phyloP scores from a whole-genome alignment of 2,113 vertebrate species.

The Oreamnos americanus region DNA sequence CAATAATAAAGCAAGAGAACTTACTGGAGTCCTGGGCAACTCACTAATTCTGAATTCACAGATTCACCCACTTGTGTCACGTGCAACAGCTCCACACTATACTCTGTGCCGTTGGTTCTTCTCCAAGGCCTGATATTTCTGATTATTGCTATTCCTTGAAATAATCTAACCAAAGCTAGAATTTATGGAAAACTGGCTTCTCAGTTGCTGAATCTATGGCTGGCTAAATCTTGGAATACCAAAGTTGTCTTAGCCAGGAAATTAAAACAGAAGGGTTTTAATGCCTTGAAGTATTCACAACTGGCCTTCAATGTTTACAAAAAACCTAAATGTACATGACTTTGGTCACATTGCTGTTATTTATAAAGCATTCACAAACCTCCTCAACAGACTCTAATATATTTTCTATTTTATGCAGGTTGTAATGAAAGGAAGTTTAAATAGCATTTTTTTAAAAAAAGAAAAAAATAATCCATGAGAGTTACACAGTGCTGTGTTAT shows the following conservation, averaged over 20 bases:
- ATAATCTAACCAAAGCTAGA: background rate
- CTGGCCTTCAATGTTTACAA: background rate
- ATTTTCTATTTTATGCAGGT: constrained; percentile 12
- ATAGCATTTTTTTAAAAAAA: background rate
- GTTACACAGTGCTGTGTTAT: background rate
- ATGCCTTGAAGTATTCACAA: background rate
- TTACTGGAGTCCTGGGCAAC: background rate
- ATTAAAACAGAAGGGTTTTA: constrained; percentile 12
- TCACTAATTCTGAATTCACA: background rate
- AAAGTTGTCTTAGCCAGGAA: background rate
- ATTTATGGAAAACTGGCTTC: background rate
- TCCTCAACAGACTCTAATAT: background rate
- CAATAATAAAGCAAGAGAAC: background rate
- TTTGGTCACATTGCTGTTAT: background rate
- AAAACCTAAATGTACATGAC: background rate
- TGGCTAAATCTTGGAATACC: background rate
- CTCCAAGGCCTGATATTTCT: background rate
- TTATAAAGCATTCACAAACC: constrained; percentile 9
- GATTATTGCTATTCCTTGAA: background rate
- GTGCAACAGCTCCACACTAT: background rate
- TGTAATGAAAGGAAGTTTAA: constrained; percentile 42
- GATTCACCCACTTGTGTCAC: background rate
- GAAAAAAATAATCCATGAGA: background rate
- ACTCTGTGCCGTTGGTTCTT: background rate
- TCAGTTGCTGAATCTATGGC: background rate